Percentiles rank a stretch among this genome's conserved stretches.
Evolutionary conservation across 2,113 vertebrate species (phyloP).

Genomic region (Ibidorhyncha struthersii): DNA sequence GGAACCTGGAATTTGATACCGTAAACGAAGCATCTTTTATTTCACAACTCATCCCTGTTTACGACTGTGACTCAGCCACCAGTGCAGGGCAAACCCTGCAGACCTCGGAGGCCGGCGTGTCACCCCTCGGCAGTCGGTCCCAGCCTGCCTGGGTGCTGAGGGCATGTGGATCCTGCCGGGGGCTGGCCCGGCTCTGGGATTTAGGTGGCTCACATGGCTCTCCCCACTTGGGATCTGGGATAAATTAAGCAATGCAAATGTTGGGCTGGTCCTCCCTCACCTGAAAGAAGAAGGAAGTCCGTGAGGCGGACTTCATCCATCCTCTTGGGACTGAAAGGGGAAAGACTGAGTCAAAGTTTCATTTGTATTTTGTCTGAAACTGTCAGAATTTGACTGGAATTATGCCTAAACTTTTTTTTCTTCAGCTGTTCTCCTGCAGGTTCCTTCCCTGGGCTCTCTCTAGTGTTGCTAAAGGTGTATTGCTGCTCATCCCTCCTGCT

Average conservation of each 20-base stretch:
- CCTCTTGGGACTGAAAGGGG: neutral
- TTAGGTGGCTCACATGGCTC: neutral
- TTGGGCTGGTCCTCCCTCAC: neutral
- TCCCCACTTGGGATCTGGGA: accelerated
- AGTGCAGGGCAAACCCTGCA: neutral
- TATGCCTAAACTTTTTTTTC: neutral
- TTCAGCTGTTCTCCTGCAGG: neutral
- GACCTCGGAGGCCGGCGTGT: accelerated
- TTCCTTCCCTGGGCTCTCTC: neutral
- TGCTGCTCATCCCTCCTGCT: neutral
- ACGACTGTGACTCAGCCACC: neutral
- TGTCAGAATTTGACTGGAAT: neutral
- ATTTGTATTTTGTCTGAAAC: neutral
- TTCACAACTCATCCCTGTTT: neutral
- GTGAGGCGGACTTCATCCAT: neutral
- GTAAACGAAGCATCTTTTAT: neutral
- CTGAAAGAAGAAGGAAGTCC: neutral
- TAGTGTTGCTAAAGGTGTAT: neutral
- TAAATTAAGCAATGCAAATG: neutral
- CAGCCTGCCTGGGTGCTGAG: neutral
- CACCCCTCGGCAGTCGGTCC: neutral
- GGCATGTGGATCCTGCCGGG: neutral
- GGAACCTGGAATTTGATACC: neutral
- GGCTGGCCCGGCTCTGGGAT: neutral
- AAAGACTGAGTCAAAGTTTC: neutral